phyloP scores from a whole-genome alignment of 2,113 vertebrate genomes.

The Ramphastos sulfuratus region DNA sequence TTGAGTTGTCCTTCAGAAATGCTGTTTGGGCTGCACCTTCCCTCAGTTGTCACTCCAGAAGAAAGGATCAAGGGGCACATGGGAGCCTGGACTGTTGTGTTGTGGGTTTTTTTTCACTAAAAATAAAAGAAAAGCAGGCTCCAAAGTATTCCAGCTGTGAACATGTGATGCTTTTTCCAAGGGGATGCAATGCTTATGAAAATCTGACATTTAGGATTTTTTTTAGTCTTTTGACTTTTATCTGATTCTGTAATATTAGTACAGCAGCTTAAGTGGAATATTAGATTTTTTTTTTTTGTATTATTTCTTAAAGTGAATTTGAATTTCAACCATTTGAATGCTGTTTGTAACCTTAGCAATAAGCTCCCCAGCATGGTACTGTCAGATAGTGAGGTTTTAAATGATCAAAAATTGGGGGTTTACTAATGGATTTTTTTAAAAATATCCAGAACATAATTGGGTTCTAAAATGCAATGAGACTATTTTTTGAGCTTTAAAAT shows the following conservation, averaged over 20 bases:
- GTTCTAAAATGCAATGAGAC: not conserved
- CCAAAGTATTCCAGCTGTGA: conserved; percentile 37
- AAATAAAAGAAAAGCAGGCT: not conserved
- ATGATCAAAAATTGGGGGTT: not conserved
- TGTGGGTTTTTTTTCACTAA: not conserved
- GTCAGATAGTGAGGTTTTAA: not conserved
- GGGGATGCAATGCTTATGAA: conserved; percentile 39
- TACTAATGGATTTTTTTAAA: not conserved
- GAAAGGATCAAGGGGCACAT: not conserved
- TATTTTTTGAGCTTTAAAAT: conserved; percentile 8
- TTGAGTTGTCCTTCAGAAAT: conserved; percentile 24
- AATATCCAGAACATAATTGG: not conserved
- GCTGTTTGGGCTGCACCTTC: not conserved
- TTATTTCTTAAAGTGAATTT: not conserved
- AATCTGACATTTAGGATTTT: conserved; percentile 58
- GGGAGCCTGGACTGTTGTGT: not conserved
- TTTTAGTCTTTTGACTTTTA: conserved; percentile 45
- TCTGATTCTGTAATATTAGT: conserved; percentile 3
- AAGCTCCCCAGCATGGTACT: not conserved
- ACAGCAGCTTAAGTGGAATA: not conserved
- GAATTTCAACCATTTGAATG: not conserved
- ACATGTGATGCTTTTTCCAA: conserved; percentile 28
- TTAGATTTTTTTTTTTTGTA: not conserved
- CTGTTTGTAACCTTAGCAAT: not conserved
- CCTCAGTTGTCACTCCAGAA: not conserved